Evolutionary conservation across 1,140 invertebrate genomes (phyloP).

Genomic region (Drosophila bocqueti): DNA sequence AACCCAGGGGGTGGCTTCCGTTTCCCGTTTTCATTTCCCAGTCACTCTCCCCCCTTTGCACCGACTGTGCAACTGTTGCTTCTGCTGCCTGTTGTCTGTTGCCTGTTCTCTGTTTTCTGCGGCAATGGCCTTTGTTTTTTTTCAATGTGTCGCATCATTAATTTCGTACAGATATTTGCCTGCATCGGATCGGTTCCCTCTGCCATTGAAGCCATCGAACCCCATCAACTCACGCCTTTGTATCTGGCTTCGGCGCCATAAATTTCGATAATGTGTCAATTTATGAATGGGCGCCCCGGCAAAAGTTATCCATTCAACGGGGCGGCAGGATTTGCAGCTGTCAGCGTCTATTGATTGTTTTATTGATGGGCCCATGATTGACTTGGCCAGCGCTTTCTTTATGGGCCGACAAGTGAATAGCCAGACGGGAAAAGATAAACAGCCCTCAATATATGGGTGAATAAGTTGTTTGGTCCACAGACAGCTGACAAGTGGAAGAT

Average conservation of each 20-base stretch:
- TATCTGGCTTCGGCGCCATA: slow-evolving; percentile 57
- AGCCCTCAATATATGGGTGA: slow-evolving; percentile 40
- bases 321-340: slow-evolving; percentile 66
- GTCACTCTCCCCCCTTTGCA: slow-evolving; percentile 1
- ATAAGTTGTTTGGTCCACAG: slow-evolving; percentile 29
- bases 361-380: slow-evolving; percentile 66
- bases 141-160: slow-evolving; percentile 76
- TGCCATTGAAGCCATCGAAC: slow-evolving; percentile 1
- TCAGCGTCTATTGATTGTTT: slow-evolving; percentile 82
- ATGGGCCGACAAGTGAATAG: slow-evolving; percentile 61
- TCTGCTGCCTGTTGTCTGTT: slow-evolving; percentile 26
- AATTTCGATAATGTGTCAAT: slow-evolving; percentile 83
- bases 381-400: slow-evolving; percentile 41
- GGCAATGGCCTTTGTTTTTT: slow-evolving; percentile 57
- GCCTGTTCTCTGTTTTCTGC: slow-evolving; percentile 16
- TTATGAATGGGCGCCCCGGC: slow-evolving; percentile 67
- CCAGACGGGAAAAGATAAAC: slow-evolving; percentile 45
- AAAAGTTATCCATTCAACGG: slow-evolving; percentile 51
- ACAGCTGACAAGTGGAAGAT: slow-evolving; percentile 35
- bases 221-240: slow-evolving; percentile 72
- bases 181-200: slow-evolving; percentile 39
- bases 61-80: slow-evolving; percentile 70
- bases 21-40: slow-evolving; percentile 24
- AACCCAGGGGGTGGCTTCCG: slow-evolving; percentile 37
- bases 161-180: slow-evolving; percentile 78